phyloP scores from a whole-genome alignment of 2,113 vertebrate species.

The Heloderma charlesbogerti region DNA sequence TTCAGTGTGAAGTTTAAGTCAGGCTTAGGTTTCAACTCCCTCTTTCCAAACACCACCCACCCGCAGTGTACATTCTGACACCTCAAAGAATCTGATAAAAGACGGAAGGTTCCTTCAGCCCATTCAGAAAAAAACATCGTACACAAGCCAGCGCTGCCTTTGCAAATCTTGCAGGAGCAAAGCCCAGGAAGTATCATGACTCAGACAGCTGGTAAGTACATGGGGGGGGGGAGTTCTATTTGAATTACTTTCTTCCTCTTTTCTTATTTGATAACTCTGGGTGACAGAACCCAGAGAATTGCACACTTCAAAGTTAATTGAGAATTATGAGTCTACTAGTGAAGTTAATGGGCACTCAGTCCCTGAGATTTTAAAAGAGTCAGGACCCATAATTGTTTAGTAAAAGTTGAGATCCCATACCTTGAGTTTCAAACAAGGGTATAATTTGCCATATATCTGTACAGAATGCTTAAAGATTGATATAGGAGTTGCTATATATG shows the following conservation, averaged over 20 bases:
- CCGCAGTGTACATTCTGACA: conserved; percentile 63
- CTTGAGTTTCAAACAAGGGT: neutral
- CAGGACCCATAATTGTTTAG: neutral
- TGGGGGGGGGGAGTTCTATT: neutral
- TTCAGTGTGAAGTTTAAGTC: conserved; percentile 57
- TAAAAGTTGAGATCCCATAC: neutral
- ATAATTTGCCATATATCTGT: neutral
- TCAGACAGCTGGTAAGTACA: conserved; percentile 45
- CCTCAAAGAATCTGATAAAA: conserved; percentile 66
- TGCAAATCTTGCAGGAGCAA: rapidly evolving
- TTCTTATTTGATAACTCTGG: neutral
- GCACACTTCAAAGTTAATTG: neutral
- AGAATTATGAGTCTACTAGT: neutral
- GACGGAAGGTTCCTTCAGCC: conserved; percentile 46
- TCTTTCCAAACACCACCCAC: conserved; percentile 68
- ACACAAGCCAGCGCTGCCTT: conserved; percentile 36
- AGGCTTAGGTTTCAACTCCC: conserved; percentile 48
- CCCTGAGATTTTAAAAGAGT: neutral
- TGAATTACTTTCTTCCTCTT: neutral
- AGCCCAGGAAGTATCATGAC: conserved; percentile 43
- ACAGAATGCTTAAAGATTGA: neutral
- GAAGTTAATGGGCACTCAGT: neutral
- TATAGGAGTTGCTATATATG: neutral
- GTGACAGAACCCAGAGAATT: neutral
- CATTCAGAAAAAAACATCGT: conserved; percentile 36